phyloP scores from a whole-genome alignment of 64 coral and sea anemone species.

The Platygyra sinensis region DNA sequence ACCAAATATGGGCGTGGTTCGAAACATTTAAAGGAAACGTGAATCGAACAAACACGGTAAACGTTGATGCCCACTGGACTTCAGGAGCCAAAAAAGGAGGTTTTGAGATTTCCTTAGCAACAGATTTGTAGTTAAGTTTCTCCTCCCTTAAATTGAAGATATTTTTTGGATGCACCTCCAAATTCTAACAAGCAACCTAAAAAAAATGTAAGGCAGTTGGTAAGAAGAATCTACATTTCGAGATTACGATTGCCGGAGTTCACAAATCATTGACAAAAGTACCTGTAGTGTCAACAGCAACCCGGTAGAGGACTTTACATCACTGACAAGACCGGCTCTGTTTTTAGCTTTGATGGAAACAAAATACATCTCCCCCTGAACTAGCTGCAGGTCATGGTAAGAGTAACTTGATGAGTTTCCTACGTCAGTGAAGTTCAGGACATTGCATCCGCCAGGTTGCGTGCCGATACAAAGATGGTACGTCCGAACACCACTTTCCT shows the following conservation, averaged over 20 bases:
- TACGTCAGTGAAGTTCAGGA: slow-evolving; percentile 43
- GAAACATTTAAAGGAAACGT: too few species aligned
- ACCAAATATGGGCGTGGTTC: too few species aligned
- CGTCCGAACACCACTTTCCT: slow-evolving; percentile 59
- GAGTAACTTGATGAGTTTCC: slow-evolving; percentile 51
- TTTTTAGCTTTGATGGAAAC: slow-evolving; percentile 47
- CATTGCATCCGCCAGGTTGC: slow-evolving; percentile 54
- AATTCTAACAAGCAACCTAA: too few species aligned
- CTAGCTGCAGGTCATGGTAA: background rate
- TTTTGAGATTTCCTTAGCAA: too few species aligned
- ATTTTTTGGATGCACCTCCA: too few species aligned
- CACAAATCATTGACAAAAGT: background rate
- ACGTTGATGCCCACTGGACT: too few species aligned
- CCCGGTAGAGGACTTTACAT: slow-evolving; percentile 66
- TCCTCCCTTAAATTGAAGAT: too few species aligned
- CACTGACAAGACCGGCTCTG: slow-evolving; percentile 62
- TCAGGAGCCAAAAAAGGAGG: too few species aligned
- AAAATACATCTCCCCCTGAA: slow-evolving; percentile 40
- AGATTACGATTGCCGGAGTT: too few species aligned
- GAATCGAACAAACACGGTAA: too few species aligned
- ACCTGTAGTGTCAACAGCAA: slow-evolving; percentile 89
- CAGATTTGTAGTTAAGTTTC: too few species aligned
- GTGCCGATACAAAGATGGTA: slow-evolving; percentile 84
- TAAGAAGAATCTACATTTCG: background rate
- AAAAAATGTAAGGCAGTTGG: background rate